Percentiles rank a stretch among this genome's conserved stretches.
phyloP scores from a whole-genome alignment of 2,797 vertebrate genomes.

The Naso thynnoides region DNA sequence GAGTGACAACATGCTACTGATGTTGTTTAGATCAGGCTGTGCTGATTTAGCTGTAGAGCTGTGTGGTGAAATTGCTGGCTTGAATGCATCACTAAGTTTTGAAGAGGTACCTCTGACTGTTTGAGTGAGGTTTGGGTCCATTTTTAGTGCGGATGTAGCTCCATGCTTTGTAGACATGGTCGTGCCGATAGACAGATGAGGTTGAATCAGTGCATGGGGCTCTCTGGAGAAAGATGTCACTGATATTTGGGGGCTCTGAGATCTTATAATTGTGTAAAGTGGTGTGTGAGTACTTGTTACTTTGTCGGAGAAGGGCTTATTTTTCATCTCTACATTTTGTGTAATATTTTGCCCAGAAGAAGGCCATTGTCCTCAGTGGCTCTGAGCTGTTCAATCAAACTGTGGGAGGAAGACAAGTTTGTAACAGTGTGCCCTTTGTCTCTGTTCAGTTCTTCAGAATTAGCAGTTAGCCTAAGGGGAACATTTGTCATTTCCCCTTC shows the following conservation, averaged over 20 bases:
- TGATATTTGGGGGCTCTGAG: constrained; percentile 29
- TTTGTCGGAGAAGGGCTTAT: constrained; percentile 48
- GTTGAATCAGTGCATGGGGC: constrained; percentile 15
- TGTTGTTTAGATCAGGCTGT: constrained; percentile 8
- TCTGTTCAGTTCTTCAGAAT: constrained; percentile 46
- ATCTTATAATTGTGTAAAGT: constrained; percentile 33
- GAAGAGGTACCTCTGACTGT: constrained; percentile 12
- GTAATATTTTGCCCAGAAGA: constrained; percentile 41
- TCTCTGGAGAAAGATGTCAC: constrained; percentile 27
- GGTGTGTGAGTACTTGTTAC: constrained; percentile 51
- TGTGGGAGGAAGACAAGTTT: constrained; percentile 42
- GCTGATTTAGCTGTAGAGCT: constrained; percentile 31
- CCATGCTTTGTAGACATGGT: constrained; percentile 1
- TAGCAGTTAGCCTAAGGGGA: constrained; percentile 36
- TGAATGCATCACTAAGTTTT: constrained; percentile 10
- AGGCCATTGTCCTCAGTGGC: constrained; percentile 28
- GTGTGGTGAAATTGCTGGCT: constrained; percentile 2
- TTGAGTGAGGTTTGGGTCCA: neutral
- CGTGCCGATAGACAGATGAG: constrained; percentile 6
- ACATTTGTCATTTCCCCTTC: constrained; percentile 56
- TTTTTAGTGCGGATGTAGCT: neutral
- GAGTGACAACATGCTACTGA: constrained; percentile 39
- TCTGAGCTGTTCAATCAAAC: constrained; percentile 65
- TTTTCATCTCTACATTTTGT: constrained; percentile 50
- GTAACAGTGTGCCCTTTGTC: constrained; percentile 42